Percentiles rank a stretch among this genome's conserved stretches.
Evolutionary conservation across 2,113 vertebrate genomes (phyloP).

Genomic region (Anoura caudifer): DNA sequence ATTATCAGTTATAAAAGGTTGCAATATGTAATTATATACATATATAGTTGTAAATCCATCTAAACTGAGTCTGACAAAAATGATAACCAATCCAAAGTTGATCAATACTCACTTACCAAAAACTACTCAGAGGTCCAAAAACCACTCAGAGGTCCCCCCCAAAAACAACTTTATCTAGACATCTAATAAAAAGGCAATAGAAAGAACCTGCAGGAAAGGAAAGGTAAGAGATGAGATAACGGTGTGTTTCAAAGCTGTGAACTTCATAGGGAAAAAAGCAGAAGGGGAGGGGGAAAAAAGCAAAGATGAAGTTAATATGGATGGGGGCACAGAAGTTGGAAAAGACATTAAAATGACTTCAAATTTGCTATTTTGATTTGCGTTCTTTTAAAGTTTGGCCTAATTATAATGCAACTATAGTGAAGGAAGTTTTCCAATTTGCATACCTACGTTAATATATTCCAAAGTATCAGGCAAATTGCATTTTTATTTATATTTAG

Average conservation of each 20-base stretch:
- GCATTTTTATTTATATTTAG: slow-evolving; percentile 64
- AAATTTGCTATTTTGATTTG: background rate
- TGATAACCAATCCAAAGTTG: background rate
- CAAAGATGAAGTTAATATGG: background rate
- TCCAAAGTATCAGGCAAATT: slow-evolving; percentile 43
- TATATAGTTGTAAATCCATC: background rate
- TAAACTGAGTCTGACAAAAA: background rate
- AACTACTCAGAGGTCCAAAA: slow-evolving; percentile 30
- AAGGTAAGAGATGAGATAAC: slow-evolving; percentile 58
- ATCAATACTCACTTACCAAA: slow-evolving; percentile 24
- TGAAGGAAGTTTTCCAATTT: slow-evolving; percentile 32
- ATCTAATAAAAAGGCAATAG: slow-evolving; percentile 40
- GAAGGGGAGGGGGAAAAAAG: slow-evolving; percentile 25
- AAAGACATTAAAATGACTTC: slow-evolving; percentile 7
- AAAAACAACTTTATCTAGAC: background rate
- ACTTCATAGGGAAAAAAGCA: slow-evolving; percentile 42
- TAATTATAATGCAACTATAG: background rate
- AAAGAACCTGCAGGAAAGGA: slow-evolving; percentile 35
- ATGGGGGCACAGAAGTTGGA: background rate
- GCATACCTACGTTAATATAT: slow-evolving; percentile 46
- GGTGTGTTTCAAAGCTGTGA: slow-evolving; percentile 48
- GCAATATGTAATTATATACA: background rate
- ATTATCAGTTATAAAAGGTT: background rate
- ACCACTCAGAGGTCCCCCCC: background rate
- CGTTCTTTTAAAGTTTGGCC: background rate